Evolutionary conservation across 1,140 invertebrate species (phyloP).

Genomic region (Drosophila nigromelanica): DNA sequence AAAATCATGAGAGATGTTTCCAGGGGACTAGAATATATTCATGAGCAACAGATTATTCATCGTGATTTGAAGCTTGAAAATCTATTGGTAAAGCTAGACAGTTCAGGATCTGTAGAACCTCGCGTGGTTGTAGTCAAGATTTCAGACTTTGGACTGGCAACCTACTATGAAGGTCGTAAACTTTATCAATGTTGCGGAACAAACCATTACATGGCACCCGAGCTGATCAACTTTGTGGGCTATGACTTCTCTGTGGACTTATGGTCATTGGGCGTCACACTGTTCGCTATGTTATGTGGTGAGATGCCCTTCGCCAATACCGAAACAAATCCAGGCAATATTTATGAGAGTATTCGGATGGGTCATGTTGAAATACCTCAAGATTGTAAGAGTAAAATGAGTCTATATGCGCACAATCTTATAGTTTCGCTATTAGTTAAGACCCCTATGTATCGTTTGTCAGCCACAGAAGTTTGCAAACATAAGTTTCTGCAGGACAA

Average conservation of each 20-base stretch:
- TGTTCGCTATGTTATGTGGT: slow-evolving; percentile 15
- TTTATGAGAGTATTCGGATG: not conserved
- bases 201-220: slow-evolving; percentile 29
- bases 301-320: slow-evolving; percentile 14
- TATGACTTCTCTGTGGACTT: slow-evolving; percentile 28
- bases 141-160: slow-evolving; percentile 35
- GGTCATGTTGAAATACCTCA: not conserved
- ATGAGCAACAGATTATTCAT: slow-evolving; percentile 19
- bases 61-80: slow-evolving; percentile 40
- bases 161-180: not conserved
- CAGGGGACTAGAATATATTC: slow-evolving; percentile 22
- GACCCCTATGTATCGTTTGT: not conserved
- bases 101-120: not conserved
- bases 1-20: slow-evolving; percentile 9
- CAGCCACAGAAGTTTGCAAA: not conserved
- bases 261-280: slow-evolving; percentile 31
- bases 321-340: fast-evolving
- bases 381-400: not conserved
- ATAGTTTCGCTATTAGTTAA: slow-evolving; percentile 21
- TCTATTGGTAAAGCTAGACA: slow-evolving; percentile 8
- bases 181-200: slow-evolving; percentile 23
- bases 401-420: not conserved
- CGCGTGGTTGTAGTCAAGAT: slow-evolving; percentile 8
- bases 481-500: slow-evolving; percentile 17
- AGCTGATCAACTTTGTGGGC: slow-evolving; percentile 6